phyloP scores from a whole-genome alignment of 2,113 vertebrate species.

The Antechinus flavipes region DNA sequence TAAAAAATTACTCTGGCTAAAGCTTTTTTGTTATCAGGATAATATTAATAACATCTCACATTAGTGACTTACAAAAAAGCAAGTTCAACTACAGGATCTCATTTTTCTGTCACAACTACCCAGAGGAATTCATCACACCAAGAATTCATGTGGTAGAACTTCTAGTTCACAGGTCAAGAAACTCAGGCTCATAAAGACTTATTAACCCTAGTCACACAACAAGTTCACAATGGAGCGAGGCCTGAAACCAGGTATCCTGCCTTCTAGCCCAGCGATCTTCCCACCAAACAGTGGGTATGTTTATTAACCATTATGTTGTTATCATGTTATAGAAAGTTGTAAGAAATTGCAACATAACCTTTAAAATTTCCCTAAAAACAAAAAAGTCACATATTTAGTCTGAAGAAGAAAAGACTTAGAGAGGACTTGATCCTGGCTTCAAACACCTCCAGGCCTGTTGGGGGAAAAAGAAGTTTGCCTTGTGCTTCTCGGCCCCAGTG shows the following conservation, averaged over 20 bases:
- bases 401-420: background rate
- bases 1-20: background rate
- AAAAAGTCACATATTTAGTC: background rate
- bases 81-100: slow-evolving; percentile 41
- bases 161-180: background rate
- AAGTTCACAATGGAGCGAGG: background rate
- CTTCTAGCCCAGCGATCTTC: background rate
- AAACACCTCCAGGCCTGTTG: too few relatives aligned
- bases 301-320: background rate
- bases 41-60: slow-evolving; percentile 15
- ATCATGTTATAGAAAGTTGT: background rate
- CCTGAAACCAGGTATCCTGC: background rate
- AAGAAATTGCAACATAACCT: background rate
- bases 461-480: background rate
- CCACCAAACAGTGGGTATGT: background rate
- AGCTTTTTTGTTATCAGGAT: background rate
- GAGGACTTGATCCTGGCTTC: background rate
- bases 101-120: background rate
- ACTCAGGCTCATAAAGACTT: background rate
- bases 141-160: background rate
- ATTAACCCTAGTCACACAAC: background rate
- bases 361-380: background rate
- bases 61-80: slow-evolving; percentile 16
- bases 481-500: background rate
- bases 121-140: background rate